Percentiles rank a stretch among this genome's conserved stretches.
Evolutionary conservation across 2,888 invertebrate species (phyloP).

Genomic region (Branchellion lobata): DNA sequence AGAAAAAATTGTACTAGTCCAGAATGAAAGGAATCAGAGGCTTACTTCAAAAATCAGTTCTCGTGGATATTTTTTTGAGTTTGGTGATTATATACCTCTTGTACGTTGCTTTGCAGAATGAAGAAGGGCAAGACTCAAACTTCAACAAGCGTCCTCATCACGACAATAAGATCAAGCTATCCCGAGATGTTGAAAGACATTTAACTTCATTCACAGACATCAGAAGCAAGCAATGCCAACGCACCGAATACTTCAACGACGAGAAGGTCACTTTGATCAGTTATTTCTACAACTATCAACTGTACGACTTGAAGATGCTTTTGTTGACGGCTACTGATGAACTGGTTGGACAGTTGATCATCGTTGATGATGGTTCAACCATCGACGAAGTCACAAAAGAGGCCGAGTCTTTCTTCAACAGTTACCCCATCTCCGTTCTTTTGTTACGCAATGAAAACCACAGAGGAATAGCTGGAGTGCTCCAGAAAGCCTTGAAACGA

Average conservation of each 20-base stretch:
- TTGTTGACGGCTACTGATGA: slow-evolving; percentile 48
- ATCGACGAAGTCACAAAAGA: slow-evolving; percentile 49
- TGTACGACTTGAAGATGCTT: slow-evolving; percentile 51
- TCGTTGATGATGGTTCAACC: slow-evolving; percentile 52
- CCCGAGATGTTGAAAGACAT: background rate
- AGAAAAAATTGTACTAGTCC: too few species aligned
- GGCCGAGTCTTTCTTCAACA: slow-evolving; percentile 13
- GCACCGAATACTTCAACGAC: background rate
- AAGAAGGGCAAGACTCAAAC: background rate
- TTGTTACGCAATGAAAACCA: slow-evolving; percentile 46
- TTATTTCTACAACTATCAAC: slow-evolving; percentile 52
- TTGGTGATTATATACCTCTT: background rate
- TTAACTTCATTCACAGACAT: background rate
- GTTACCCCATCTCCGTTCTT: slow-evolving; percentile 8
- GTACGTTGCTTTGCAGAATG: background rate
- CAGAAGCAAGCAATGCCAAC: slow-evolving; percentile 33
- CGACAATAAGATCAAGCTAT: background rate
- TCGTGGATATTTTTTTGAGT: background rate
- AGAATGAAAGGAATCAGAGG: slow-evolving; percentile 15
- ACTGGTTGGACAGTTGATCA: slow-evolving; percentile 49
- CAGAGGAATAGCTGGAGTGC: slow-evolving; percentile 41
- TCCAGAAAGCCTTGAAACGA: slow-evolving; percentile 45
- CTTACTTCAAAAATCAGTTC: background rate
- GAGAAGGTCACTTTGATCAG: slow-evolving; percentile 50
- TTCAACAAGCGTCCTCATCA: background rate